Evolutionary conservation across 2,113 vertebrate genomes (phyloP).

Genomic region (Cyprinodon brontotheroides): DNA sequence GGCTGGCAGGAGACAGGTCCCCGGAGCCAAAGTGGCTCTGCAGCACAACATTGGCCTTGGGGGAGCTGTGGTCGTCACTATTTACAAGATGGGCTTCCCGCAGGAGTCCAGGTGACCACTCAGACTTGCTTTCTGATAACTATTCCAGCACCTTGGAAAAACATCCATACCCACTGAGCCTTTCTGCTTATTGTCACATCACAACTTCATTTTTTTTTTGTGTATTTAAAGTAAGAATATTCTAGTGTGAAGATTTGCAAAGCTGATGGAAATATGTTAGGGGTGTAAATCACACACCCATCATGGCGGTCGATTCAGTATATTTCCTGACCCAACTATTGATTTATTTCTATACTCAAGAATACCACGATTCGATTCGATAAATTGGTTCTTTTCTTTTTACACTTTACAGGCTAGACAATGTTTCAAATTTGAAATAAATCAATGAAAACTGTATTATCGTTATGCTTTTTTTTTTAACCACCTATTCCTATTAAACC

Average conservation of each 20-base stretch:
- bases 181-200: not conserved
- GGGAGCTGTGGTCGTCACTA: conserved; percentile 87
- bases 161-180: not conserved
- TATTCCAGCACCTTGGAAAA: not conserved
- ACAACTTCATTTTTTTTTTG: not conserved
- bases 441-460: no score
- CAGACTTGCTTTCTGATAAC: not conserved
- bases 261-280: not conserved
- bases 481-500: no score
- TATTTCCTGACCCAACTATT: no score
- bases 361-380: no score
- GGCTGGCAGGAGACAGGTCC: conserved; percentile 88
- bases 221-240: no score
- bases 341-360: no score
- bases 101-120: conserved; percentile 77
- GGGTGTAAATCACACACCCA: no score
- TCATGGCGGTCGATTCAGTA: no score
- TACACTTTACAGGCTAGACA: no score
- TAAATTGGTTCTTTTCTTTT: no score
- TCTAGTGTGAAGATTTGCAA: not conserved
- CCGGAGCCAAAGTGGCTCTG: conserved; percentile 87
- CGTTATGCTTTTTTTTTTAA: no score
- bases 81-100: conserved; percentile 91
- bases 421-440: no score
- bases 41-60: conserved; percentile 95